A percentile compares a stretch with the other conserved stretches of the same genome.
Conservation (phyloP, 64 coral and sea anemone species). For the Pocillopora verrucosa region DNA sequence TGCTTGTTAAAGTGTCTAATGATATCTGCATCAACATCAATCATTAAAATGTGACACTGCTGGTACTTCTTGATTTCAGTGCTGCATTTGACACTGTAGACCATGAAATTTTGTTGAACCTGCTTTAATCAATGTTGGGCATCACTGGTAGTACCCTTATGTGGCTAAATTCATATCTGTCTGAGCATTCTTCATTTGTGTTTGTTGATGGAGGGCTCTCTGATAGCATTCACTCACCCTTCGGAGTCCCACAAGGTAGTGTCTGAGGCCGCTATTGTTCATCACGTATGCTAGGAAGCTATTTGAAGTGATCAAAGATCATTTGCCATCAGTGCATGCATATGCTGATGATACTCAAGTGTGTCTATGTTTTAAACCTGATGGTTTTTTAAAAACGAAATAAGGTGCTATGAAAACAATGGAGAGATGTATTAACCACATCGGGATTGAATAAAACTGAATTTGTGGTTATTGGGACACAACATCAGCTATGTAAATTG, state of each 20-base stretch:
- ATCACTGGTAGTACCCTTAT: neutral
- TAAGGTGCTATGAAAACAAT: neutral
- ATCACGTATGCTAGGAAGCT: neutral
- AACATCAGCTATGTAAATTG: neutral
- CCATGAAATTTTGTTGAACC: no score
- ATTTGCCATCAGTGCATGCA: no score
- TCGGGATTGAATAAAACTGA: neutral
- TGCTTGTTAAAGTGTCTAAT: constrained; percentile 25
- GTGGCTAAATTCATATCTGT: constrained; percentile 12
- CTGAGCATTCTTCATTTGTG: neutral
- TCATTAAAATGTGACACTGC: constrained; percentile 2
- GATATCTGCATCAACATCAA: constrained; percentile 49
- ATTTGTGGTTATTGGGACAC: constrained; percentile 18
- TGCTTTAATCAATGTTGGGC: neutral
- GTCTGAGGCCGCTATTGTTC: neutral
- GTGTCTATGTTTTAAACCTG: neutral
- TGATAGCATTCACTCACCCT: neutral
- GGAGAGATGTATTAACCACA: neutral
- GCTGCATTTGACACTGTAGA: neutral
- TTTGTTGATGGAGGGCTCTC: neutral
- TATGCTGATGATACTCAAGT: no score
- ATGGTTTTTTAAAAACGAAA: neutral
- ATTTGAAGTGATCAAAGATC: no score
- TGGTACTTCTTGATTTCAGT: constrained; percentile 20
- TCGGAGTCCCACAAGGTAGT: constrained; percentile 25